A percentile compares a stretch with the other conserved stretches of the same genome.
These are phyloP conservation scores for Copsychus sechellarum DNA, from an alignment of 2,113 vertebrate genomes.

Conservation along the genomic window DNA sequence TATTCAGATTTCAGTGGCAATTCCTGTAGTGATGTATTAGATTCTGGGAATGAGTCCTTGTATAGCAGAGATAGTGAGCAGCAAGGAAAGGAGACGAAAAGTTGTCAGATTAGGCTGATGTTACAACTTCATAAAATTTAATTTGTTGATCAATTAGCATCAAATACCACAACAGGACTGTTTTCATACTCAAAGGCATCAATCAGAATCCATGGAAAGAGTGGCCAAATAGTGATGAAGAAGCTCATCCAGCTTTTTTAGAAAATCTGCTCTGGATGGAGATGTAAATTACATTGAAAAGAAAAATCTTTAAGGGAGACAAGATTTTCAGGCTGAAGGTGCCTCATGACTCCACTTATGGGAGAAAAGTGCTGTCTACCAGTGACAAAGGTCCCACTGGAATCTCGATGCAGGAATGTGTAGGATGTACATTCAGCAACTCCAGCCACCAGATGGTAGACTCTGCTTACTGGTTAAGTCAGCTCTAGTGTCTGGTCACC, in stretches of 20 bases:
- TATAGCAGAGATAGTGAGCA: background rate
- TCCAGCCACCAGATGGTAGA: conserved; percentile 72
- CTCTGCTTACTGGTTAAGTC: conserved; percentile 72
- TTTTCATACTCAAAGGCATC: background rate
- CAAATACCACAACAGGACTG: background rate
- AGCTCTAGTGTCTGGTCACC: conserved; percentile 67
- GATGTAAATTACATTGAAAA: background rate
- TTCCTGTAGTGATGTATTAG: background rate
- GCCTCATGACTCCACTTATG: background rate
- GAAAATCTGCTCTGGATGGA: background rate
- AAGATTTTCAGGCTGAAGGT: background rate
- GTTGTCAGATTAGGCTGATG: background rate
- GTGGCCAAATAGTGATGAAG: background rate
- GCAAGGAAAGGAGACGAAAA: background rate
- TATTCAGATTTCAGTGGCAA: background rate
- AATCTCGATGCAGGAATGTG: conserved; percentile 3
- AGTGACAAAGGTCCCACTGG: background rate
- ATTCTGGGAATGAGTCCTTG: background rate
- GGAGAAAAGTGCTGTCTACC: background rate
- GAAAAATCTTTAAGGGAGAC: background rate
- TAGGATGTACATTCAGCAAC: conserved; percentile 49
- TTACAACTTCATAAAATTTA: background rate
- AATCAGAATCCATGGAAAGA: background rate
- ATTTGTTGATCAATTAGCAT: background rate
- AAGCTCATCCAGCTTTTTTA: background rate